A percentile compares a stretch with the other conserved stretches of the same genome.
Conservation (phyloP, 2,797 vertebrate genomes). For the Anabacerthia variegaticeps region DNA sequence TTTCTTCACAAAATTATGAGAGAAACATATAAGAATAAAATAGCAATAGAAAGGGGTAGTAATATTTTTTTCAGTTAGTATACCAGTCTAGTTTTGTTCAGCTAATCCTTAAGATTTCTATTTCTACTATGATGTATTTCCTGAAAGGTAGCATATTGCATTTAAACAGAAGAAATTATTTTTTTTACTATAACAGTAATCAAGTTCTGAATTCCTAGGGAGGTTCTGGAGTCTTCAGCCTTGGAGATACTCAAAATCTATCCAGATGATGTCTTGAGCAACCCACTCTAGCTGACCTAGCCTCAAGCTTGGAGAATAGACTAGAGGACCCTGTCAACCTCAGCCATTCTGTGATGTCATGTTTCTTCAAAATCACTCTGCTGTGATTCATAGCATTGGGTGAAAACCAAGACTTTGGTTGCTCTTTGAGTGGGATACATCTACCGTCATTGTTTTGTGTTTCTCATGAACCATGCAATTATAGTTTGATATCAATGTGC, state of each 20-base stretch:
- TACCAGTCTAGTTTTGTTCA: not conserved
- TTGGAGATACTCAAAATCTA: not conserved
- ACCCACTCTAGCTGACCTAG: not conserved
- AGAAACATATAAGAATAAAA: not conserved
- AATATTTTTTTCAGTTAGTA: not conserved
- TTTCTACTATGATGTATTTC: not conserved
- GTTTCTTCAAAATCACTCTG: not conserved
- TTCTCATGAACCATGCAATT: not conserved
- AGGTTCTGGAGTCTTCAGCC: not conserved
- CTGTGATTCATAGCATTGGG: not conserved
- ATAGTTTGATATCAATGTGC: not conserved
- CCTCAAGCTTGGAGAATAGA: not conserved
- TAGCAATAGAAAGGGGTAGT: not conserved
- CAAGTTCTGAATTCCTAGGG: rapidly evolving
- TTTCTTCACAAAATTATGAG: not conserved
- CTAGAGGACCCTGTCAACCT: not conserved
- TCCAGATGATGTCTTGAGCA: not conserved
- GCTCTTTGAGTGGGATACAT: not conserved
- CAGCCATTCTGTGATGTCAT: not conserved
- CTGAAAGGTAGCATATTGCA: not conserved
- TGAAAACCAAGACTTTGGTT: not conserved
- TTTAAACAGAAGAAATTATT: not conserved
- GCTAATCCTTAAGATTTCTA: not conserved
- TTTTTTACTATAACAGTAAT: not conserved
- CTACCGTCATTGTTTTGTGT: not conserved